Evolutionary conservation across 2,113 vertebrate genomes (phyloP).

Genomic region (Cheilinus undulatus): DNA sequence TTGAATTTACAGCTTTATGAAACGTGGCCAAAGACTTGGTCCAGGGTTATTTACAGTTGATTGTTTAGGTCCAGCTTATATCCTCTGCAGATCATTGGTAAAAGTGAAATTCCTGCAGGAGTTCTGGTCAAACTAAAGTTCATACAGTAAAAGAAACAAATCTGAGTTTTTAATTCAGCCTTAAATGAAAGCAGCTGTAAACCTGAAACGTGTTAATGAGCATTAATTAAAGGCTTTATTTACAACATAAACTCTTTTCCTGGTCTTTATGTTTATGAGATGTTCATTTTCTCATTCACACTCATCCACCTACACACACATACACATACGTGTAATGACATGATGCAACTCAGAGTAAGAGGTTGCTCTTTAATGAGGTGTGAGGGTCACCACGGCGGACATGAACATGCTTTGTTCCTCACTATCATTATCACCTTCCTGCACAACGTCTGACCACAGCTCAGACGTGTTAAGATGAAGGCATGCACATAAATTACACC

Average conservation of each 20-base stretch:
- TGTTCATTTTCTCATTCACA: conserved; percentile 19
- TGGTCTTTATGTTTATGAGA: neutral
- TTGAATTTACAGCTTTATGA: no score
- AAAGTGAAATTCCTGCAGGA: no score
- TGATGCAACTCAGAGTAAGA: conserved; percentile 47
- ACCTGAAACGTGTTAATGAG: neutral
- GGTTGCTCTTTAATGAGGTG: conserved; percentile 33
- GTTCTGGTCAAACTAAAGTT: no score
- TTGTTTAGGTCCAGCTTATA: no score
- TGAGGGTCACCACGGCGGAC: conserved; percentile 10
- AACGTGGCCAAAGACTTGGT: no score
- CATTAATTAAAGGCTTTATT: neutral
- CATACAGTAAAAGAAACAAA: no score
- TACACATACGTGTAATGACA: conserved; percentile 18
- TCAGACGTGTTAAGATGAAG: neutral
- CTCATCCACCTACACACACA: neutral
- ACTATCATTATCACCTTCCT: conserved; percentile 25
- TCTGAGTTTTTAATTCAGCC: no score
- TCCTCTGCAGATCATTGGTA: no score
- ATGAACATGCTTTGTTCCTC: neutral
- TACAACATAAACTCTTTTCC: no score
- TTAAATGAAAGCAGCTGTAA: no score
- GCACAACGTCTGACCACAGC: neutral
- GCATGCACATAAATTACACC: neutral
- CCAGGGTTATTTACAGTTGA: no score